Conservation (phyloP, 2,113 vertebrate genomes). For the Etheostoma cragini region DNA sequence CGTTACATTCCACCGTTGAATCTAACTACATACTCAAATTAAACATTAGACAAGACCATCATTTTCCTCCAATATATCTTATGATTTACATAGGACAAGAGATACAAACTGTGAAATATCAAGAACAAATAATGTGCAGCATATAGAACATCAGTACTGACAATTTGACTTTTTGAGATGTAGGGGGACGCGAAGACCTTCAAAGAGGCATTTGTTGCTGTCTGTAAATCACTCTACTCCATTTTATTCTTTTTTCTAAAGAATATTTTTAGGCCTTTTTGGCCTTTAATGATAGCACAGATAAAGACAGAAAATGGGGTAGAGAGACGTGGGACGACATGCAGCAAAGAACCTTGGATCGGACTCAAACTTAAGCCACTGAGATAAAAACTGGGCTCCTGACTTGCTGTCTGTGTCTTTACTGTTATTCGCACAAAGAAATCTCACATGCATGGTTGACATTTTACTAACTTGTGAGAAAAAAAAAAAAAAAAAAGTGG, state of each 20-base stretch:
- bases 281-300: too few species aligned
- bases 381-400: not conserved
- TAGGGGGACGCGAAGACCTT: not conserved
- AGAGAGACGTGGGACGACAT: too few species aligned
- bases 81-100: not conserved
- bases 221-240: not conserved
- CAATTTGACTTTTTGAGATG: not conserved
- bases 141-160: not conserved
- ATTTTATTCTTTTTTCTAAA: too few species aligned
- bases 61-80: not conserved
- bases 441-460: constrained; percentile 43
- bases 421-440: constrained; percentile 10
- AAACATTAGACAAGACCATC: not conserved
- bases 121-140: not conserved
- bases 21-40: not conserved
- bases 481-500: not conserved
- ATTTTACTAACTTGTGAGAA: constrained; percentile 49
- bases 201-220: rapidly evolving
- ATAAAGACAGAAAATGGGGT: too few species aligned
- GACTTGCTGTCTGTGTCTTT: not conserved
- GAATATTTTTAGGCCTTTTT: too few species aligned
- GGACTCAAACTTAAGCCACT: too few species aligned
- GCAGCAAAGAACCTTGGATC: too few species aligned
- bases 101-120: not conserved
- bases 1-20: too few species aligned